A percentile compares a stretch with the other conserved stretches of the same genome.
Conservation (phyloP, 2,888 invertebrate genomes). For the Drosophila tripunctata region DNA sequence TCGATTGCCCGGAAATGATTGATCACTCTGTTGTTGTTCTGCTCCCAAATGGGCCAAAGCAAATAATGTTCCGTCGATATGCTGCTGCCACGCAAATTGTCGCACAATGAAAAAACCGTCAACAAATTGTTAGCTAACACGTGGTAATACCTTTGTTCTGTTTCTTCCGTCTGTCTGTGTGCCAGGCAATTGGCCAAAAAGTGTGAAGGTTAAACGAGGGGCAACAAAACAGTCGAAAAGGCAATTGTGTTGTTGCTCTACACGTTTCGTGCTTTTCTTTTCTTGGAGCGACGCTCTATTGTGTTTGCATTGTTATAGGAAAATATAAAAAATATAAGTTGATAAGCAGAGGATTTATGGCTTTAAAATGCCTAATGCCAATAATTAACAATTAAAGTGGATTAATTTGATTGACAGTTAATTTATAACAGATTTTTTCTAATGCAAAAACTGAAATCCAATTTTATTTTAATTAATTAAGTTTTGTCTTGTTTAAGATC, state of each 20-base stretch:
- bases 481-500: too few species aligned
- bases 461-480: too few species aligned
- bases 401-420: neutral
- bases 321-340: neutral
- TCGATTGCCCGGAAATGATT: constrained; percentile 77
- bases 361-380: neutral
- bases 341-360: constrained; percentile 4
- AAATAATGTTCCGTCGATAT: constrained; percentile 55
- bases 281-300: neutral
- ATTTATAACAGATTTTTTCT: too few species aligned
- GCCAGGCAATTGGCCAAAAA: constrained; percentile 50
- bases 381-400: neutral
- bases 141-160: constrained; percentile 11
- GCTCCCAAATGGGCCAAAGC: constrained; percentile 49
- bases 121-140: constrained; percentile 29
- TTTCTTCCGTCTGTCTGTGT: neutral
- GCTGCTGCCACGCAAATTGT: constrained; percentile 51
- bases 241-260: neutral
- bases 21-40: constrained; percentile 47
- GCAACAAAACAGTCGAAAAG: constrained; percentile 12
- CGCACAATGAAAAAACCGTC: constrained; percentile 50
- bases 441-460: too few species aligned
- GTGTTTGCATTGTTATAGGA: constrained; percentile 1
- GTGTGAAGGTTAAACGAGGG: constrained; percentile 58
- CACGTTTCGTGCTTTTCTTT: too few species aligned